Base-by-base conservation (phyloP, 2,113 vertebrate genomes). In the Pelecanus crispus region DNA sequence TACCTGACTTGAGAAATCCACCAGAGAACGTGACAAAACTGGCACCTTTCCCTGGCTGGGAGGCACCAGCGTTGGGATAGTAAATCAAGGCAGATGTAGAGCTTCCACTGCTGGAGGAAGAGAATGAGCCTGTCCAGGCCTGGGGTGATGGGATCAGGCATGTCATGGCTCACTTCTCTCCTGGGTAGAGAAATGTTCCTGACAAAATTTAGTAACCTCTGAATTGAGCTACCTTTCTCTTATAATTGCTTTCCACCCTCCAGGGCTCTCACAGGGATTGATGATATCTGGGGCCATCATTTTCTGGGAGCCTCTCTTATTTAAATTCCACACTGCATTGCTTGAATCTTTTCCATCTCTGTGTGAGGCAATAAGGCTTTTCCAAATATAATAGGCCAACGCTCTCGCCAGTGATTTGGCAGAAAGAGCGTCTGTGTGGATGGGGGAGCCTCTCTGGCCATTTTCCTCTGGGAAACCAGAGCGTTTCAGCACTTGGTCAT, bases 271-370 rank as follows among this genome's bases (percentile, higher is more conserved):
- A 3, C 58, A n/a, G 81, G 87, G 78, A 91, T 58, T 91, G 92
- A 90, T 86, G 92, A 16, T 94, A 67, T 81, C 90, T 0, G 13
- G 50, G 87, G 40, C 92, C 92, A 58, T 95, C 31, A 0, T 85
- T 89, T 94, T 81, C 83, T 94, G 78, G 73, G 92, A 95, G 66
- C 83, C 70, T 94, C 59, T 92, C 88, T 86, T 86, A 92, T 87
- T 97, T 89, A 91, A 95, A 96, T 96, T 92, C 95, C 72, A 74
- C 4, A 1, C 62, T 93, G 84, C 49, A 61, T 81, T 91, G 61
- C 74, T 89, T 93, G 72, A 82, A 61, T 94, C 90, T 67, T 95
- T 94, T 95, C 96, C 94, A 89, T 95, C 87, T 95, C 92, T 63
- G 65, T 81, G 94, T 80, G 95, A 95, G 92, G 96, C 94, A 86